Evolutionary conservation across 2,888 invertebrate species (phyloP).

Genomic region (Melangyna quadrimaculata): DNA sequence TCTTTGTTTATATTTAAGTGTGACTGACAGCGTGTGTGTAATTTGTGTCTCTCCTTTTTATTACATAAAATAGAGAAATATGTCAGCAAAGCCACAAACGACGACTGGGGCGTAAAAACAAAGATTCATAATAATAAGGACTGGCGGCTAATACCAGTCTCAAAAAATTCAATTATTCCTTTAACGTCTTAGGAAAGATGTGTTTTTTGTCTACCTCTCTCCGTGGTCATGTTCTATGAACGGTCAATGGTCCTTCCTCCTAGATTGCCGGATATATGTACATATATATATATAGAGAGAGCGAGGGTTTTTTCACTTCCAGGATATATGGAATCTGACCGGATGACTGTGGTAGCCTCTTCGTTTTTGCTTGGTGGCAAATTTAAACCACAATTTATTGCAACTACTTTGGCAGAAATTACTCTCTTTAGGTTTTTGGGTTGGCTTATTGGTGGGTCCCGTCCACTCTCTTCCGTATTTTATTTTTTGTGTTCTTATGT

Average conservation of each 20-base stretch:
- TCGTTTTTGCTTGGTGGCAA: slow-evolving; percentile 66
- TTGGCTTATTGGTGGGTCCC: too few relatives aligned
- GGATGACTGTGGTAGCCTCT: slow-evolving; percentile 31
- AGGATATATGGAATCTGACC: background rate
- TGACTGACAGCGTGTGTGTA: background rate
- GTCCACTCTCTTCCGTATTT: background rate
- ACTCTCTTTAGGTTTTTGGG: slow-evolving; percentile 21
- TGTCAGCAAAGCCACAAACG: slow-evolving; percentile 29
- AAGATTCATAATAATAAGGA: background rate
- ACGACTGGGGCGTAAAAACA: slow-evolving; percentile 23
- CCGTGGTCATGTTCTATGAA: background rate
- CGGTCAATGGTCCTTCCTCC: slow-evolving; percentile 53
- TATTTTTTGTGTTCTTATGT: slow-evolving; percentile 24
- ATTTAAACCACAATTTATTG: slow-evolving; percentile 69
- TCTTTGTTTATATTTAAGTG: slow-evolving; percentile 13
- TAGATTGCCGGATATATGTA: background rate
- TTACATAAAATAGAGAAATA: slow-evolving; percentile 51
- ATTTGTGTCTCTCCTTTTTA: background rate
- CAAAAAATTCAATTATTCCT: background rate
- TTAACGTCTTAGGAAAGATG: background rate
- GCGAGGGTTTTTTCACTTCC: background rate
- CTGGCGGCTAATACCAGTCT: background rate
- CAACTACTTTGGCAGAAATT: slow-evolving; percentile 67
- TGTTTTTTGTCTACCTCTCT: background rate
- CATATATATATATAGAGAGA: too few relatives aligned